phyloP scores from a whole-genome alignment of 2,888 invertebrate genomes.

The Drosophila hamatofila region DNA sequence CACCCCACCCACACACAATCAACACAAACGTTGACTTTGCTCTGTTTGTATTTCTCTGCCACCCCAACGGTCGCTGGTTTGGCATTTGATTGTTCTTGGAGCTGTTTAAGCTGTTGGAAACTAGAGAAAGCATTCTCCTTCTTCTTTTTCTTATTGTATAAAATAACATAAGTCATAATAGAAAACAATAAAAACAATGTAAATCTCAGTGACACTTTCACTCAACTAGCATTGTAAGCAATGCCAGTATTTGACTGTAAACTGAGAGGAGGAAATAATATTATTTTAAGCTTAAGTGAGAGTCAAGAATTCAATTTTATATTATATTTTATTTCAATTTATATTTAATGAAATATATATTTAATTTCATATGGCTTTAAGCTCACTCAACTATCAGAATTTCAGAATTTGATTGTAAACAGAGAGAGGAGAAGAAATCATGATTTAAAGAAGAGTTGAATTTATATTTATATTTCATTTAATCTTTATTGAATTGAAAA shows the following conservation, averaged over 20 bases:
- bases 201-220: conserved; percentile 7
- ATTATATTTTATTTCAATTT: background rate
- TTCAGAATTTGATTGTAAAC: too few relatives aligned
- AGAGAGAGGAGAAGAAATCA: too few relatives aligned
- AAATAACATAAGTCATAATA: conserved; percentile 13
- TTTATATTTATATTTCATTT: too few relatives aligned
- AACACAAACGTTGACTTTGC: conserved; percentile 43
- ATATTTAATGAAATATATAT: too few relatives aligned
- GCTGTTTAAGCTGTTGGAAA: conserved; percentile 6
- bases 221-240: background rate
- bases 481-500: background rate
- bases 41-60: conserved; percentile 50
- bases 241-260: background rate
- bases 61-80: conserved; percentile 12
- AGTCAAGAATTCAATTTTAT: background rate
- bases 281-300: background rate
- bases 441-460: too few relatives aligned
- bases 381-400: too few relatives aligned
- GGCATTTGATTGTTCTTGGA: conserved; percentile 46
- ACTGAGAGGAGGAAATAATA: background rate
- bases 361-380: too few relatives aligned
- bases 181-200: conserved; percentile 12
- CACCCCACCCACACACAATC: conserved; percentile 1
- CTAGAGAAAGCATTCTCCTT: background rate
- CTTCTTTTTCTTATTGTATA: background rate